Evolutionary conservation across 2,888 invertebrate genomes (phyloP).

Genomic region (Synergus laeviventris): DNA sequence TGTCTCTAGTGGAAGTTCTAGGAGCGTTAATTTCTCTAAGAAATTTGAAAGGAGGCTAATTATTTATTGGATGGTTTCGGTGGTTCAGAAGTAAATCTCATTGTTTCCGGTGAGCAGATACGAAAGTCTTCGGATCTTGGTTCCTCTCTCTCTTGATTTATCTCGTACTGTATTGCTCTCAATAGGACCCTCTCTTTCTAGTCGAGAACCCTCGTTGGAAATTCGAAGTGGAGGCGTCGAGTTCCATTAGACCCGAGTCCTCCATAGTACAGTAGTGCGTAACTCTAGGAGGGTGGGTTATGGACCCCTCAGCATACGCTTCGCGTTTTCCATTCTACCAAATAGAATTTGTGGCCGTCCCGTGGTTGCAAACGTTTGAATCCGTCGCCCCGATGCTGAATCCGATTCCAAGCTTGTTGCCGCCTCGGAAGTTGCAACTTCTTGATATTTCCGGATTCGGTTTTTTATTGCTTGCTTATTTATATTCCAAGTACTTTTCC

Average conservation of each 20-base stretch:
- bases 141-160: slow-evolving; percentile 25
- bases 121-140: slow-evolving; percentile 17
- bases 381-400: slow-evolving; percentile 48
- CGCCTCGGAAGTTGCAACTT: slow-evolving; percentile 40
- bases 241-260: slow-evolving; percentile 64
- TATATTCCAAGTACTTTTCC: background rate
- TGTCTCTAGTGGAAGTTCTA: background rate
- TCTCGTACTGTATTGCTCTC: slow-evolving; percentile 44
- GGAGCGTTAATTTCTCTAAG: slow-evolving; percentile 17
- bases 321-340: slow-evolving; percentile 66
- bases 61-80: slow-evolving; percentile 16
- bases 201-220: slow-evolving; percentile 54
- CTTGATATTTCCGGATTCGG: slow-evolving; percentile 24
- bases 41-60: slow-evolving; percentile 6
- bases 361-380: slow-evolving; percentile 49
- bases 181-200: slow-evolving; percentile 47
- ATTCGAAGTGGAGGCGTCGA: slow-evolving; percentile 57
- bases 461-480: background rate
- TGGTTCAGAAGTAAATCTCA: slow-evolving; percentile 19
- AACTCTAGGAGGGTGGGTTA: slow-evolving; percentile 50
- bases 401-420: slow-evolving; percentile 47
- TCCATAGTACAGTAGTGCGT: slow-evolving; percentile 44
- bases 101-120: slow-evolving; percentile 24
- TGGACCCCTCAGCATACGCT: slow-evolving; percentile 61
- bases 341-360: slow-evolving; percentile 71